Percentiles rank a stretch among this genome's conserved stretches.
Conservation (phyloP, 37 sponge, comb jelly and placozoan genomes). For the Bolinopsis microptera region DNA sequence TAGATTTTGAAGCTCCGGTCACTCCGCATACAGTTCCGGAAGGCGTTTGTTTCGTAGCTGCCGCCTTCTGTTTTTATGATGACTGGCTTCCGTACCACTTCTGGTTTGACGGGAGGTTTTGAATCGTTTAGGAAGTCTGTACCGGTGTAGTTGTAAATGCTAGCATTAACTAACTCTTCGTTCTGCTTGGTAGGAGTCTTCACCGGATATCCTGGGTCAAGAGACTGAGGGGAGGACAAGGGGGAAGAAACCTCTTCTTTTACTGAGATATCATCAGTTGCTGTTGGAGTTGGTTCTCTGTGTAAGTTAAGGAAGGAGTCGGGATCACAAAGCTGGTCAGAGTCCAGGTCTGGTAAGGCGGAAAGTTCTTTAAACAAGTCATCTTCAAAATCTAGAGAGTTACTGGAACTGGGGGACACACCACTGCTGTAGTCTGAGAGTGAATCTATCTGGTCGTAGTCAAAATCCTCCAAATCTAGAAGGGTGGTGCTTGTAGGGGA, state of each 20-base stretch:
- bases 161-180: neutral
- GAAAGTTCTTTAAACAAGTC: conserved; percentile 29
- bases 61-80: neutral
- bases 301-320: neutral
- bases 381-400: conserved; percentile 1
- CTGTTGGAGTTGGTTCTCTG: neutral
- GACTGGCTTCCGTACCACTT: neutral
- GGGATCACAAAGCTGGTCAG: conserved; percentile 3
- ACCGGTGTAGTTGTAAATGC: neutral
- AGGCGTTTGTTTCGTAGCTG: neutral
- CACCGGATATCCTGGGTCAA: neutral
- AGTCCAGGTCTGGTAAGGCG: neutral
- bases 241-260: conserved; percentile 1
- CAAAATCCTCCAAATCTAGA: neutral
- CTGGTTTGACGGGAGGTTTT: neutral
- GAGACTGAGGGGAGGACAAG: neutral
- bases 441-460: conserved; percentile 38
- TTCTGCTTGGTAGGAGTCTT: neutral
- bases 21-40: conserved; percentile 6
- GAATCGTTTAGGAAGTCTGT: neutral
- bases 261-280: neutral
- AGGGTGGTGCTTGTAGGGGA: neutral
- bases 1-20: conserved; percentile 53
- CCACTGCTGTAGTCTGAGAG: neutral
- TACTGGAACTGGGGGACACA: neutral